Evolutionary conservation across 1,140 invertebrate species (phyloP).

Genomic region (Geopemphigus sp.): DNA sequence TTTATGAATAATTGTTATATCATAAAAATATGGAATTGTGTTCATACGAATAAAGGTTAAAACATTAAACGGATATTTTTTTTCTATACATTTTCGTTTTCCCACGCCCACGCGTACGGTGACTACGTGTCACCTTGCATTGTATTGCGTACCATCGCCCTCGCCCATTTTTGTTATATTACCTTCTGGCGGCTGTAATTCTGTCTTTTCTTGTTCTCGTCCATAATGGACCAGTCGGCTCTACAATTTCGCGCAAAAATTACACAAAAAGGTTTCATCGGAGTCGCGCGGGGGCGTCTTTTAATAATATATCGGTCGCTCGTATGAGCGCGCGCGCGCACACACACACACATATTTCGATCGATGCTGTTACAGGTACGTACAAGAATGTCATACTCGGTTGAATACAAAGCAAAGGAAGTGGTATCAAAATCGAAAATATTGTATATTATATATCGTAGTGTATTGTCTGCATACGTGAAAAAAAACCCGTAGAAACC

Average conservation of each 20-base stretch:
- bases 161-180: too few relatives aligned
- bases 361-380: not conserved
- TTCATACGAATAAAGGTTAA: constrained; percentile 46
- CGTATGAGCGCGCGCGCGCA: too few relatives aligned
- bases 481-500: not conserved
- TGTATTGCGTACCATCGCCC: not conserved
- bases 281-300: not conserved
- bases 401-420: constrained; percentile 18
- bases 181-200: too few relatives aligned
- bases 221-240: constrained; percentile 4
- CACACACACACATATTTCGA: not conserved
- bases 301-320: too few relatives aligned
- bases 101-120: not conserved
- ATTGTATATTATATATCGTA: not conserved
- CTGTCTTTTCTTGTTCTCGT: not conserved
- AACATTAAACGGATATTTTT: constrained; percentile 19
- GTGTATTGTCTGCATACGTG: not conserved
- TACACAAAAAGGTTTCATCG: not conserved
- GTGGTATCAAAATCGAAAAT: not conserved
- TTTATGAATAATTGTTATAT: constrained; percentile 47
- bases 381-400: constrained; percentile 11
- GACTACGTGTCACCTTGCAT: not conserved
- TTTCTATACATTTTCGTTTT: not conserved
- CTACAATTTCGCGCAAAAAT: constrained; percentile 1
- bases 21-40: constrained; percentile 45